phyloP scores from a whole-genome alignment of 2,113 vertebrate species.

The Atractosteus spatula region DNA sequence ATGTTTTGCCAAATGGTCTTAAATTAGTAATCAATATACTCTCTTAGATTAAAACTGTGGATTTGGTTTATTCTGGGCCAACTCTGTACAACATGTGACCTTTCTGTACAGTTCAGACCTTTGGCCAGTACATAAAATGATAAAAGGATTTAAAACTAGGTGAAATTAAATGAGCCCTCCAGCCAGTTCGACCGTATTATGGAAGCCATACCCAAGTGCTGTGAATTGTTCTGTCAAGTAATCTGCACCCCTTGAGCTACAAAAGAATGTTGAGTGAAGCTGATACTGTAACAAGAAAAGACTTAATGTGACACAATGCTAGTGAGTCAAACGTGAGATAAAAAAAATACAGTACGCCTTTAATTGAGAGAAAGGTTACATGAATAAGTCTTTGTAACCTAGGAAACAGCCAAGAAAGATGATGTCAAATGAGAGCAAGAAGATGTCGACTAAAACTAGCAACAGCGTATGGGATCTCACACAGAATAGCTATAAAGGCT shows the following conservation, averaged over 20 bases:
- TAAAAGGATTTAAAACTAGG: no score
- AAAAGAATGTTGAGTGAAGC: not conserved
- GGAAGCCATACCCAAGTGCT: not conserved
- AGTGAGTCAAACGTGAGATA: slow-evolving; percentile 11
- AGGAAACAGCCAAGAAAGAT: slow-evolving; percentile 32
- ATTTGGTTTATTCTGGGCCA: no score
- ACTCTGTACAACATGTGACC: no score
- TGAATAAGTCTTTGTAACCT: slow-evolving; percentile 41
- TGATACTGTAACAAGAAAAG: not conserved
- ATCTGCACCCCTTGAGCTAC: not conserved
- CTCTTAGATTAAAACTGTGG: no score
- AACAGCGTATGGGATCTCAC: no score
- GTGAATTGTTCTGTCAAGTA: not conserved
- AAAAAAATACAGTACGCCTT: slow-evolving; percentile 24
- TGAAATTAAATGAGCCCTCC: not conserved
- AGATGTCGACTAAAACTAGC: not conserved
- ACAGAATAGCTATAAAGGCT: no score
- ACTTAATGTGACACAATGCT: not conserved
- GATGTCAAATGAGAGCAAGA: slow-evolving; percentile 23
- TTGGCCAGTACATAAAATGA: no score
- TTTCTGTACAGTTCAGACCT: no score
- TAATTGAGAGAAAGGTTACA: slow-evolving; percentile 34
- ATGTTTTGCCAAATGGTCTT: no score
- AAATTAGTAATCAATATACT: no score
- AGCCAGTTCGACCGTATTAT: not conserved